These are phyloP conservation scores for Cynodonichthys magdalenae DNA, from an alignment of 2,797 vertebrate genomes.

Conservation along the genomic window DNA sequence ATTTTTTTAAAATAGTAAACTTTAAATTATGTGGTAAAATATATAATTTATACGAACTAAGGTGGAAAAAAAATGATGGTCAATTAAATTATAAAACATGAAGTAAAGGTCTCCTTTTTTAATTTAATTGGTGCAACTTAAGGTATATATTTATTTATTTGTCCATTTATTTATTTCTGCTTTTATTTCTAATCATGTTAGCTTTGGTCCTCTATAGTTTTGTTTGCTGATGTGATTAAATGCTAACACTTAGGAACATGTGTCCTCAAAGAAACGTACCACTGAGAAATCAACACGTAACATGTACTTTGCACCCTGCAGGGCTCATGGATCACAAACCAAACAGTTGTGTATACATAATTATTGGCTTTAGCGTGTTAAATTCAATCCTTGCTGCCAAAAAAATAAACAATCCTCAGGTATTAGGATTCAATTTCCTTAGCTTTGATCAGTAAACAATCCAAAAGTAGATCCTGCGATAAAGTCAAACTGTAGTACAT, in stretches of 20 bases:
- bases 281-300: not conserved
- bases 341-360: not conserved
- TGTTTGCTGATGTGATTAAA: not conserved
- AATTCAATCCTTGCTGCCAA: not conserved
- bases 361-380: not conserved
- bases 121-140: no score
- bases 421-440: slow-evolving; percentile 46
- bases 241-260: not conserved
- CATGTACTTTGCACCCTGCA: not conserved
- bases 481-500: slow-evolving; percentile 76
- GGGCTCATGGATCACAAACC: not conserved
- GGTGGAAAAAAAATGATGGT: no score
- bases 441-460: slow-evolving; percentile 68
- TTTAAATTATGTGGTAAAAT: no score
- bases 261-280: not conserved
- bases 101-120: no score
- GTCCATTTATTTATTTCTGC: no score
- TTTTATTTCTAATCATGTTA: no score
- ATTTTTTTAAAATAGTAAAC: no score
- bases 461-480: slow-evolving; percentile 71
- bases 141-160: no score
- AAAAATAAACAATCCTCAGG: slow-evolving; percentile 17
- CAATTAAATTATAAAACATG: no score
- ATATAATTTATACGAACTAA: no score
- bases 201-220: not conserved